Percentiles rank a stretch among this genome's conserved stretches.
These are phyloP conservation scores for Ammodramus savannarum DNA, from an alignment of 2,113 vertebrate genomes.

Conservation along the genomic window DNA sequence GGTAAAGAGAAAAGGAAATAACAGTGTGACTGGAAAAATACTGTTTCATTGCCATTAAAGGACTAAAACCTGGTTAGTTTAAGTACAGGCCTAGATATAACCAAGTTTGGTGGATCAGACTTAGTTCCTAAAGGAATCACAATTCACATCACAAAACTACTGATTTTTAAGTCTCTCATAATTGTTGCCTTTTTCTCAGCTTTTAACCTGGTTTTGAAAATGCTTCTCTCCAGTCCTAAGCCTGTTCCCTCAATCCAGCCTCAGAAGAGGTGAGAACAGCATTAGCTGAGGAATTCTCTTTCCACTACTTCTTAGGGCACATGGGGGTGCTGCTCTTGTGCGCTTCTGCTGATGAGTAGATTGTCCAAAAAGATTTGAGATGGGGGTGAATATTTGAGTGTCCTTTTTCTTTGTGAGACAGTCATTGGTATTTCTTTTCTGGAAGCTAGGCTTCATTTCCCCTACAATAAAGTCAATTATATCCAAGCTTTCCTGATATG, in stretches of 20 bases:
- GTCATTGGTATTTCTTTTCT: neutral
- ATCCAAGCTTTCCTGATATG: neutral
- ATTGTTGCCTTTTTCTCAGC: neutral
- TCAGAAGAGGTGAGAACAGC: neutral
- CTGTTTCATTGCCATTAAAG: conserved; percentile 64
- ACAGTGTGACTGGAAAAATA: conserved; percentile 69
- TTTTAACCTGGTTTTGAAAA: neutral
- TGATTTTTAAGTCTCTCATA: conserved; percentile 10
- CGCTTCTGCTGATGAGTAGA: neutral
- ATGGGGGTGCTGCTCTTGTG: accelerated
- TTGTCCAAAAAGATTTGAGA: neutral
- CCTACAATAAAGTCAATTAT: neutral
- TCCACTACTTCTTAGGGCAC: neutral
- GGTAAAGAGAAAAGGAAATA: conserved; percentile 70
- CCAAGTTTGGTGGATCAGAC: conserved; percentile 12
- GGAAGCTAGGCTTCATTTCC: neutral
- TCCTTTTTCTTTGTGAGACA: neutral
- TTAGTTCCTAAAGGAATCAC: conserved; percentile 5
- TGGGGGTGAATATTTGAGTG: neutral
- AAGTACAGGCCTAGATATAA: conserved; percentile 25
- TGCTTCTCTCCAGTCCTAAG: neutral
- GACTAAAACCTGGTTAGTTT: conserved; percentile 43
- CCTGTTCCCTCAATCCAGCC: neutral
- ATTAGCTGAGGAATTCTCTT: neutral
- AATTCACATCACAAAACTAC: neutral